Evolutionary conservation across 2,888 invertebrate species (phyloP).

Genomic region (Leptopilina syphax): DNA sequence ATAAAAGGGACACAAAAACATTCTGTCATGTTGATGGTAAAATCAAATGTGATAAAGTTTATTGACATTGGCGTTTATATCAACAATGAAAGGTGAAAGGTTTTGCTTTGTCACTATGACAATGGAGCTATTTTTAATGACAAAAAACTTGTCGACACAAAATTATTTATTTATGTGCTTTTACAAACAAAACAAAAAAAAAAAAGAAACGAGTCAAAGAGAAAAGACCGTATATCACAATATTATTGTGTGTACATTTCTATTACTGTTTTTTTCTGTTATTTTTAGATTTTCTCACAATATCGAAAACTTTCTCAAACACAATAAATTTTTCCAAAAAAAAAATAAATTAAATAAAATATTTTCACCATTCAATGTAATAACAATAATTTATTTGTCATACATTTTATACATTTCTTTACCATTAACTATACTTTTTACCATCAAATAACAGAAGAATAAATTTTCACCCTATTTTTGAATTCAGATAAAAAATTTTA

Average conservation of each 20-base stretch:
- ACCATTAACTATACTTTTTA: too few species aligned
- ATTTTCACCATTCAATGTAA: too few species aligned
- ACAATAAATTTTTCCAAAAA: too few species aligned
- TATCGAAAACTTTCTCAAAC: too few species aligned
- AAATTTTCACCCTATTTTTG: too few species aligned
- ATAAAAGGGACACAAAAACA: neutral
- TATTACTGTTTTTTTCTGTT: too few species aligned
- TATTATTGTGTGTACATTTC: neutral
- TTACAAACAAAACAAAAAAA: neutral
- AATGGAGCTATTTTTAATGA: slow-evolving; percentile 9
- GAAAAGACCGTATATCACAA: neutral
- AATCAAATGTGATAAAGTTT: slow-evolving; percentile 11
- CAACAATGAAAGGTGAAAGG: slow-evolving; percentile 1
- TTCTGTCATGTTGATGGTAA: slow-evolving; percentile 9
- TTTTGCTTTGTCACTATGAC: slow-evolving; percentile 9
- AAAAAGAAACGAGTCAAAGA: neutral
- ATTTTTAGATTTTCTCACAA: too few species aligned
- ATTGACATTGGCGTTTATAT: neutral
- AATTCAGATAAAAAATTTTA: too few species aligned
- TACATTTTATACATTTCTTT: too few species aligned
- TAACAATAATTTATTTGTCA: too few species aligned
- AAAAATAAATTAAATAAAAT: too few species aligned
- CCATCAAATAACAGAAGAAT: too few species aligned
- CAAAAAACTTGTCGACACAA: neutral
- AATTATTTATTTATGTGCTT: neutral